Conservation (phyloP, 2,113 vertebrate species). For the Danio rerio region GRCz12tu NC_133198.1:4020001-4020500, state of each 20-base stretch:
- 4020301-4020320: too few relatives aligned
- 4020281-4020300: too few relatives aligned
- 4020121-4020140: too few relatives aligned
- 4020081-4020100: background rate
- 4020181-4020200: background rate
- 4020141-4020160: background rate
- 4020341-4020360: background rate
- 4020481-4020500: too few relatives aligned
- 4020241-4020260: slow-evolving; percentile 6
- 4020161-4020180: background rate
- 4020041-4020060: too few relatives aligned
- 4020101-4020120: background rate
- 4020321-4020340: background rate
- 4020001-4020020: background rate
- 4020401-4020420: too few relatives aligned
- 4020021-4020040: background rate
- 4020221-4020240: slow-evolving; percentile 70
- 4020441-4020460: background rate
- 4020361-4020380: too few relatives aligned
- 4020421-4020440: too few relatives aligned
- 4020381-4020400: too few relatives aligned
- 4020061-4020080: background rate
- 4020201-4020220: background rate
- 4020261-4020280: background rate
- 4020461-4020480: background rate